Evolutionary conservation across 2,888 invertebrate species (phyloP).

Genomic region (Meliscaeva auricollis): DNA sequence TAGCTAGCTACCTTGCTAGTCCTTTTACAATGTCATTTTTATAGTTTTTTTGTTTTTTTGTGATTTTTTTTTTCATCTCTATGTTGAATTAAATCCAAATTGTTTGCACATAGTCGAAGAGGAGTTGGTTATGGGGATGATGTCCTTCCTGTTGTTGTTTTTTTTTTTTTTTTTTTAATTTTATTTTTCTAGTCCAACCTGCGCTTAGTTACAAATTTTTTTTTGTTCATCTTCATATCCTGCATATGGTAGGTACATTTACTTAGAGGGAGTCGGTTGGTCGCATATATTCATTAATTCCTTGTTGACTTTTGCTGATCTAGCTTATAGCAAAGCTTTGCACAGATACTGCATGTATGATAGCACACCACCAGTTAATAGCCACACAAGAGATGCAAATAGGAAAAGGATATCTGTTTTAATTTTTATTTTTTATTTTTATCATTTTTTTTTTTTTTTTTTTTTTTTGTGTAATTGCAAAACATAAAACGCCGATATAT

Average conservation of each 20-base stretch:
- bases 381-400: slow-evolving; percentile 34
- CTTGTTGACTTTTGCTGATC: slow-evolving; percentile 71
- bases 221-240: slow-evolving; percentile 13
- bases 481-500: slow-evolving; percentile 56
- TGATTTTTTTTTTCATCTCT: slow-evolving; percentile 10
- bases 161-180: slow-evolving; percentile 21
- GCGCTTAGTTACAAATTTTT: slow-evolving; percentile 26
- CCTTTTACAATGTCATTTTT: slow-evolving; percentile 49
- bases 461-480: slow-evolving; percentile 36
- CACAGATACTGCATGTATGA: neutral
- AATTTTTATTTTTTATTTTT: slow-evolving; percentile 11
- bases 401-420: slow-evolving; percentile 28
- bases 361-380: neutral
- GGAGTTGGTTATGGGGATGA: neutral
- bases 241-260: slow-evolving; percentile 44
- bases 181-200: slow-evolving; percentile 19
- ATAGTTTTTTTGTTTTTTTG: slow-evolving; percentile 12
- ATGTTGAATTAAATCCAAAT: slow-evolving; percentile 69
- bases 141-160: slow-evolving; percentile 25
- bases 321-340: slow-evolving; percentile 43
- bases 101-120: slow-evolving; percentile 64
- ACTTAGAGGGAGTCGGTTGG: slow-evolving; percentile 32
- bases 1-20: neutral
- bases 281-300: slow-evolving; percentile 53
- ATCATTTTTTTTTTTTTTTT: neutral